phyloP scores from a whole-genome alignment of 2,888 invertebrate species.

The Rotaria sp. region DNA sequence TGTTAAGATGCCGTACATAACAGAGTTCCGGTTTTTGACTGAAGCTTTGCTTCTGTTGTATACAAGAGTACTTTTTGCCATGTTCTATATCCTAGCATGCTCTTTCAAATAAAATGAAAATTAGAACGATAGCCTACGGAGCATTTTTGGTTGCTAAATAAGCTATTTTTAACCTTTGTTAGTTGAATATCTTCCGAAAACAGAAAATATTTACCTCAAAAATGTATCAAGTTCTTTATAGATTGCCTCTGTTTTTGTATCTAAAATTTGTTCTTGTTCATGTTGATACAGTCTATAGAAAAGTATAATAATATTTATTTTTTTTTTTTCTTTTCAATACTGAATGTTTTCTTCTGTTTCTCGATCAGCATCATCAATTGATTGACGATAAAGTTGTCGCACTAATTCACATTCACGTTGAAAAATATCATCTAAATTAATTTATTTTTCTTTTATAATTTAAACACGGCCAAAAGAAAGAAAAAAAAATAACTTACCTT shows the following conservation, averaged over 20 bases:
- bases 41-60: too few species aligned
- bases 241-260: background rate
- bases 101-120: too few species aligned
- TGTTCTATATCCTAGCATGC: too few species aligned
- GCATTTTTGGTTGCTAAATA: too few species aligned
- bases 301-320: background rate
- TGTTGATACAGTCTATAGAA: background rate
- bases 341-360: background rate
- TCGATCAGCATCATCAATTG: background rate
- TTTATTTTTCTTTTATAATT: too few species aligned
- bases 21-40: too few species aligned
- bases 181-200: too few species aligned
- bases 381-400: conserved; percentile 2
- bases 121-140: too few species aligned
- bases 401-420: background rate
- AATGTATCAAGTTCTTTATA: background rate
- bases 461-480: too few species aligned
- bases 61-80: too few species aligned
- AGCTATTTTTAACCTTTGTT: too few species aligned
- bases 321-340: background rate
- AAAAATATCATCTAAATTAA: background rate
- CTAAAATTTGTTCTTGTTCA: background rate
- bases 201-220: background rate
- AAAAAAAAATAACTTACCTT: background rate
- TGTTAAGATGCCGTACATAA: too few species aligned